Evolutionary conservation across 2,888 invertebrate species (phyloP).

Genomic region (Cybosia mesomella): DNA sequence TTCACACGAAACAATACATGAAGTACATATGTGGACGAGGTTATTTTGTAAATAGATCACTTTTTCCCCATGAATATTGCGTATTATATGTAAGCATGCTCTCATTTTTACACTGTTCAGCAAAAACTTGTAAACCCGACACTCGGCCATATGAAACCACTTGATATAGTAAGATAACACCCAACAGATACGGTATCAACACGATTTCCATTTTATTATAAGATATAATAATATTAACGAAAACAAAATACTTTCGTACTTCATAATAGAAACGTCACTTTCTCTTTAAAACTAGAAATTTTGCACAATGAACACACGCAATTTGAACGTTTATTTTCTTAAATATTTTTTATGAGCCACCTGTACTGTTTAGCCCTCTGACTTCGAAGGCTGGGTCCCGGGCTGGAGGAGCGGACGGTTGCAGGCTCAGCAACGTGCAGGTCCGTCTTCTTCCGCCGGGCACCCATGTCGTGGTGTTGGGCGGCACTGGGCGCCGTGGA

Average conservation of each 20-base stretch:
- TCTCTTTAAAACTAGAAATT: constrained; percentile 43
- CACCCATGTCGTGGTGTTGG: constrained; percentile 69
- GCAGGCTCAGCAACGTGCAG: constrained; percentile 80
- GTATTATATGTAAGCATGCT: constrained; percentile 18
- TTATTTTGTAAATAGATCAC: constrained; percentile 32
- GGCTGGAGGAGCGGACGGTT: constrained; percentile 74
- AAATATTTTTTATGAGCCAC: constrained; percentile 58
- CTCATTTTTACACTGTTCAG: constrained; percentile 23
- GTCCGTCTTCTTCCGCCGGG: constrained; percentile 87
- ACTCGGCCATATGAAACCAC: constrained; percentile 35
- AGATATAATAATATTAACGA: constrained; percentile 18
- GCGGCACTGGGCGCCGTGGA: constrained; percentile 53
- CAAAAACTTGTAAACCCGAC: constrained; percentile 34
- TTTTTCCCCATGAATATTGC: neutral
- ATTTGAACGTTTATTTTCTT: constrained; percentile 43
- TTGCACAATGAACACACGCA: constrained; percentile 53
- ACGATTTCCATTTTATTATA: constrained; percentile 41
- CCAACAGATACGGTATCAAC: constrained; percentile 52
- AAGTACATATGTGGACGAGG: constrained; percentile 34
- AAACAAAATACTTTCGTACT: constrained; percentile 24
- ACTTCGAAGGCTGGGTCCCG: constrained; percentile 86
- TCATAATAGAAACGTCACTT: constrained; percentile 47
- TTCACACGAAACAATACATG: constrained; percentile 56
- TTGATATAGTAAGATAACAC: constrained; percentile 55
- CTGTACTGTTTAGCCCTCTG: constrained; percentile 85